phyloP scores from a whole-genome alignment of 2,113 vertebrate species.

The Microcebus murinus region DNA sequence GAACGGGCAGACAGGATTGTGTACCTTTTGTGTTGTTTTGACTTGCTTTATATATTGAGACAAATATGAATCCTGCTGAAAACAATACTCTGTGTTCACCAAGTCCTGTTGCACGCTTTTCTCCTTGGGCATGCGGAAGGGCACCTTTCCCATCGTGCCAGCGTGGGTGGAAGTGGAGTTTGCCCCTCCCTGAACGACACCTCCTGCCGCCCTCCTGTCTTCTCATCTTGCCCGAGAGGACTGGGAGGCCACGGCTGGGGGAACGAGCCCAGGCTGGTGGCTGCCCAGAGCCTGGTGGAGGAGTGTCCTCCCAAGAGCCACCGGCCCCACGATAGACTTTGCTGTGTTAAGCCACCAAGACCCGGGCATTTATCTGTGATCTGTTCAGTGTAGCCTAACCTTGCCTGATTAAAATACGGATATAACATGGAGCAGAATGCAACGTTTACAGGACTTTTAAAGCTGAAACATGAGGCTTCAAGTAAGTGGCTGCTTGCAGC shows the following conservation, averaged over 20 bases:
- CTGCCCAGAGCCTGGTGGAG: neutral
- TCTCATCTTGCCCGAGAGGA: neutral
- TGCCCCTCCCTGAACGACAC: neutral
- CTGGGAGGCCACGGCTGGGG: neutral
- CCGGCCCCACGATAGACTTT: neutral
- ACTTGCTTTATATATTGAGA: neutral
- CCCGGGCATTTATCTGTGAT: neutral
- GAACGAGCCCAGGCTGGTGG: neutral
- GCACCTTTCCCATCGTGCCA: neutral
- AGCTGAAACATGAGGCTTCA: neutral
- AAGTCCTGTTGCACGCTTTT: neutral
- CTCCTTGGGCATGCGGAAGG: neutral
- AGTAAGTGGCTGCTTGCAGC: neutral
- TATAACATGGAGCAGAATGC: neutral
- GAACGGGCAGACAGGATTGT: neutral
- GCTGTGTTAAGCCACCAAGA: neutral
- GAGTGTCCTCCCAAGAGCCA: too few relatives aligned
- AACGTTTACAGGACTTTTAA: neutral
- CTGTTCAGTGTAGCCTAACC: neutral
- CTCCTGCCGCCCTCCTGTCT: neutral
- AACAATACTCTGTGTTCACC: neutral
- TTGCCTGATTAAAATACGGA: neutral
- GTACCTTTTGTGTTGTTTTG: neutral
- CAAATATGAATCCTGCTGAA: neutral
- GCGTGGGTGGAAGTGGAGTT: neutral